Conservation (phyloP, 2,888 invertebrate species). For the Cecidostiba fungosa region DNA sequence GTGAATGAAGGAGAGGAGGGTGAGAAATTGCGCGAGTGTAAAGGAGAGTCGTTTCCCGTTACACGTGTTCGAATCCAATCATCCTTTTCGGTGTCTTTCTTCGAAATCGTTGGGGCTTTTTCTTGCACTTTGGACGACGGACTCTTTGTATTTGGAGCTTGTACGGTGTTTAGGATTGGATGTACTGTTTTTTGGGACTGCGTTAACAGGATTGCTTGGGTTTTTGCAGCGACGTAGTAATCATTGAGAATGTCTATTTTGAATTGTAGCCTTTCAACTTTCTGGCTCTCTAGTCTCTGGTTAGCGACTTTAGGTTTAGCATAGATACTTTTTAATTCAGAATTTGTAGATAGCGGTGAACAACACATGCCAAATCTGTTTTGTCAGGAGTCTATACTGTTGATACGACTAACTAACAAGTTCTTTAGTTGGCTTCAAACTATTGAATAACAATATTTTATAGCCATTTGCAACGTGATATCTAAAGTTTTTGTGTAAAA, state of each 20-base stretch:
- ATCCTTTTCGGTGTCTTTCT: constrained; percentile 16
- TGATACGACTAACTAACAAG: too few species aligned
- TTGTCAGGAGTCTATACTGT: too few species aligned
- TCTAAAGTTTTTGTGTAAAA: too few species aligned
- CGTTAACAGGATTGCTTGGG: not conserved
- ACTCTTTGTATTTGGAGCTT: not conserved
- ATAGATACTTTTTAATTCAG: too few species aligned
- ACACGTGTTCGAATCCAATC: constrained; percentile 27
- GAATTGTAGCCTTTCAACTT: too few species aligned
- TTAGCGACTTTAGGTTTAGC: too few species aligned
- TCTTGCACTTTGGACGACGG: not conserved
- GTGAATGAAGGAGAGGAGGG: constrained; percentile 12
- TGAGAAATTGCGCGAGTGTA: not conserved
- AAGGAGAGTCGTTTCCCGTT: constrained; percentile 2
- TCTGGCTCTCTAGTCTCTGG: too few species aligned
- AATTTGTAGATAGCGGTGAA: too few species aligned
- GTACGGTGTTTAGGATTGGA: not conserved
- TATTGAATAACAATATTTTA: too few species aligned
- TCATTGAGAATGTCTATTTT: not conserved
- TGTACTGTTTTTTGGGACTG: not conserved
- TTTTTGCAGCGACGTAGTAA: not conserved
- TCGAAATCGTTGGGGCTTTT: not conserved
- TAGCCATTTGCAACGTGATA: too few species aligned
- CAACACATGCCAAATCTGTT: too few species aligned
- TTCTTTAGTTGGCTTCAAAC: too few species aligned